Evolutionary conservation across 2,888 invertebrate genomes (phyloP).

Genomic region (Melipona bicolor): DNA sequence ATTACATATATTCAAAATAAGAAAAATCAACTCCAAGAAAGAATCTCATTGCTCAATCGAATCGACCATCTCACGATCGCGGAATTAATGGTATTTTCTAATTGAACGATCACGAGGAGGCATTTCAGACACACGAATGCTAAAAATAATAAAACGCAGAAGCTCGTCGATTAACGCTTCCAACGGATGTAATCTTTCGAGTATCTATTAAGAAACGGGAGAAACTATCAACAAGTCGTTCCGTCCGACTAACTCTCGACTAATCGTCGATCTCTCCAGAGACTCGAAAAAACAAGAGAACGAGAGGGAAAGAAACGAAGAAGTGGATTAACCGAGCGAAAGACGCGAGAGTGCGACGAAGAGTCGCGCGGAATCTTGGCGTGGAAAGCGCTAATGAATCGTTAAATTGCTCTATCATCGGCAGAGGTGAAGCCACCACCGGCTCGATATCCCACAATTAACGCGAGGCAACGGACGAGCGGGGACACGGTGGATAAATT

Average conservation of each 20-base stretch:
- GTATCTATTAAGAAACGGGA: constrained; percentile 78
- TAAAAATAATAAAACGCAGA: constrained; percentile 61
- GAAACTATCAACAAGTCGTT: constrained; percentile 73
- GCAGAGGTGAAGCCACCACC: neutral
- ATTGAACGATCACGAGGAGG: constrained; percentile 33
- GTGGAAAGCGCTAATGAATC: constrained; percentile 25
- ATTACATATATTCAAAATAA: too few species aligned
- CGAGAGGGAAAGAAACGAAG: too few species aligned
- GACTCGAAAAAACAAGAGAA: too few species aligned
- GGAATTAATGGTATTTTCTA: constrained; percentile 61
- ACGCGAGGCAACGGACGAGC: constrained; percentile 1
- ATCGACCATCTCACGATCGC: constrained; percentile 22
- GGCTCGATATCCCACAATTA: constrained; percentile 47
- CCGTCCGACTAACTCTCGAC: constrained; percentile 70
- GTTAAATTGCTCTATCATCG: constrained; percentile 20
- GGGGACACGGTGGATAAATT: constrained; percentile 52
- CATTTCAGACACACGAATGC: constrained; percentile 52
- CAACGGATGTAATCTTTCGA: constrained; percentile 79
- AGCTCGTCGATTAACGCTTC: constrained; percentile 78
- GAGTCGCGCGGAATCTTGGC: constrained; percentile 2
- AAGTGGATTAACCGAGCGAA: neutral
- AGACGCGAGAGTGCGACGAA: constrained; percentile 7
- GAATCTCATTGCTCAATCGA: too few species aligned
- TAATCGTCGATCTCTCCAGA: neutral
- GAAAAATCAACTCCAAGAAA: too few species aligned